Evolutionary conservation across 2,888 invertebrate genomes (phyloP).

Genomic region (Loripinus fragilis): DNA sequence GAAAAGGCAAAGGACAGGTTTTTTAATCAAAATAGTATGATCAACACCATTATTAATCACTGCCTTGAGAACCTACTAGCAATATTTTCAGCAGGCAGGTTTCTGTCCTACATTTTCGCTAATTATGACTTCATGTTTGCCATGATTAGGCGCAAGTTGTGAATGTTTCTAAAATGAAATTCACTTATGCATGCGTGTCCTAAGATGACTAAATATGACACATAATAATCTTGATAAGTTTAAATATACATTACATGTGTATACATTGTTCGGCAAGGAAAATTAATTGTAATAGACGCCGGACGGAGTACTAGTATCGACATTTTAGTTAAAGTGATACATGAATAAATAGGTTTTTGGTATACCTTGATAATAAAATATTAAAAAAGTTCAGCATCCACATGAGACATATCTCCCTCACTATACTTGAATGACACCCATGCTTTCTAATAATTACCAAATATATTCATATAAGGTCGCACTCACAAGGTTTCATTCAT

Average conservation of each 20-base stretch:
- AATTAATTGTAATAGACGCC: conserved; percentile 7
- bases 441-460: background rate
- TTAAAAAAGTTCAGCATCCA: background rate
- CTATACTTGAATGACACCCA: background rate
- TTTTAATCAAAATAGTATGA: too few species aligned
- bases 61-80: too few species aligned
- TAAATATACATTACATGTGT: background rate
- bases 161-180: background rate
- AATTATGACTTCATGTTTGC: too few species aligned
- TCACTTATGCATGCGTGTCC: background rate
- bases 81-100: too few species aligned
- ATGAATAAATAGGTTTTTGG: conserved; percentile 1
- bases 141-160: too few species aligned
- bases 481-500: background rate
- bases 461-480: background rate
- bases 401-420: conserved; percentile 33
- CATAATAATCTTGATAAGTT: background rate
- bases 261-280: conserved; percentile 12
- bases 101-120: too few species aligned
- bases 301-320: conserved; percentile 2
- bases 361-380: background rate
- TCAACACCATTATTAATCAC: too few species aligned
- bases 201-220: background rate
- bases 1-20: too few species aligned
- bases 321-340: background rate